These are phyloP conservation scores for Tragopan temminckii DNA, from an alignment of 2,797 vertebrate species.

Conservation along the genomic window DNA sequence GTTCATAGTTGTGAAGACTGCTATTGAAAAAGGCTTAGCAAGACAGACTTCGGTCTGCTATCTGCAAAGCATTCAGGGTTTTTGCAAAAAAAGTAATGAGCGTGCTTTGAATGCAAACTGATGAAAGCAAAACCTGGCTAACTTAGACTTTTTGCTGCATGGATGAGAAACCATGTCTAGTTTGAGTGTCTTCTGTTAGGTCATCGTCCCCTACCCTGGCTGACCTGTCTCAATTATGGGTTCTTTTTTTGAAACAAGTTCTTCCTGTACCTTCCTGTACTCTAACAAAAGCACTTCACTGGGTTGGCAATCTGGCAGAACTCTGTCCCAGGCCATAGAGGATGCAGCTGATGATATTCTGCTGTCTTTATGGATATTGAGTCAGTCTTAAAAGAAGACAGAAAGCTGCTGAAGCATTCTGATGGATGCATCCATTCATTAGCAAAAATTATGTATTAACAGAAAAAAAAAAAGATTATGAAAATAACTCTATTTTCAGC, in stretches of 20 bases:
- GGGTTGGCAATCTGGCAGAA: not conserved
- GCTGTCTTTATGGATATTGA: not conserved
- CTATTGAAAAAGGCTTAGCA: not conserved
- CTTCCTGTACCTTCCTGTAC: not conserved
- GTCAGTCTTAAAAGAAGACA: not conserved
- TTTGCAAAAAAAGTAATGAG: rapidly evolving
- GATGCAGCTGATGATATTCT: not conserved
- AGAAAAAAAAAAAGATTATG: not conserved
- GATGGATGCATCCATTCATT: not conserved
- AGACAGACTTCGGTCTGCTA: not conserved
- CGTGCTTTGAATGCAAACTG: not conserved
- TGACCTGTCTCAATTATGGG: rapidly evolving
- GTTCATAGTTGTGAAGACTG: not conserved
- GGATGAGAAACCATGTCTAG: not conserved
- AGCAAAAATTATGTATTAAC: not conserved
- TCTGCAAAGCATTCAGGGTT: not conserved
- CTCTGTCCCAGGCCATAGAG: not conserved
- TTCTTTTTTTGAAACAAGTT: not conserved
- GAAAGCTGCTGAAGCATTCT: not conserved
- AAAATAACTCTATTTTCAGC: not conserved
- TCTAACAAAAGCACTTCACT: not conserved
- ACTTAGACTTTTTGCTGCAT: not conserved
- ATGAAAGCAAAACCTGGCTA: not conserved
- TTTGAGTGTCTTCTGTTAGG: not conserved
- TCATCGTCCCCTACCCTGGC: not conserved